Evolutionary conservation across 2,888 invertebrate genomes (phyloP).

Genomic region (Pyrochroa serraticornis): DNA sequence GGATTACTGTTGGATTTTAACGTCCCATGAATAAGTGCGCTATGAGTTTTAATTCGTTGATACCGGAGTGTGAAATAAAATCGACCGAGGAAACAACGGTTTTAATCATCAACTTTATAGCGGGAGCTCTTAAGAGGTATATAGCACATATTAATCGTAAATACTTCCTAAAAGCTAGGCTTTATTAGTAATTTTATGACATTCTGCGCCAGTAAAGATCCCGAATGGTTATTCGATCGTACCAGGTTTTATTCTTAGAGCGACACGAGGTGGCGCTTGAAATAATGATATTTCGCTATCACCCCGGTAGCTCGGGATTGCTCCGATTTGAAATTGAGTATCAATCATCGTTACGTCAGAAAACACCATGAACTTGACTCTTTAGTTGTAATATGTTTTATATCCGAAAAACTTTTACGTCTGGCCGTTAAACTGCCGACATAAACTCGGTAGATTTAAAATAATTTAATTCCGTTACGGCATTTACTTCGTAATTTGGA

Average conservation of each 20-base stretch:
- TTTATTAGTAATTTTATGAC: constrained; percentile 28
- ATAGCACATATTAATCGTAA: constrained; percentile 29
- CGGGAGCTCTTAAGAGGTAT: constrained; percentile 15
- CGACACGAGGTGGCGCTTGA: constrained; percentile 15
- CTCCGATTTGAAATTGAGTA: constrained; percentile 10
- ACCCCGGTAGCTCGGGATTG: constrained; percentile 1
- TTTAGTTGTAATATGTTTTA: background rate
- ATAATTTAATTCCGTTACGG: constrained; percentile 1
- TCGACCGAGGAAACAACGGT: constrained; percentile 12
- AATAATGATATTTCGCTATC: constrained; percentile 12
- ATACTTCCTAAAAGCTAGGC: constrained; percentile 25
- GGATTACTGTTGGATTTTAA: constrained; percentile 1
- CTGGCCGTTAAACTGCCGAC: background rate
- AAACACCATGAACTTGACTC: background rate
- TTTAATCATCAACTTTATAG: constrained; percentile 26
- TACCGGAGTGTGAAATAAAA: constrained; percentile 5
- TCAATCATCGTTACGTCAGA: constrained; percentile 19
- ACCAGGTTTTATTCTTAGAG: constrained; percentile 15
- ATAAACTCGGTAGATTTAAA: background rate
- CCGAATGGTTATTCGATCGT: constrained; percentile 18
- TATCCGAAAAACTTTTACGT: background rate
- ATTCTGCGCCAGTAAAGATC: constrained; percentile 10
- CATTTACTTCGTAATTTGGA: too few species aligned
- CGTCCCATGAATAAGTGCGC: constrained; percentile 2
- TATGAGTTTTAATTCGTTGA: constrained; percentile 5